phyloP scores from a whole-genome alignment of 2,888 invertebrate genomes.

The Noctua pronuba region DNA sequence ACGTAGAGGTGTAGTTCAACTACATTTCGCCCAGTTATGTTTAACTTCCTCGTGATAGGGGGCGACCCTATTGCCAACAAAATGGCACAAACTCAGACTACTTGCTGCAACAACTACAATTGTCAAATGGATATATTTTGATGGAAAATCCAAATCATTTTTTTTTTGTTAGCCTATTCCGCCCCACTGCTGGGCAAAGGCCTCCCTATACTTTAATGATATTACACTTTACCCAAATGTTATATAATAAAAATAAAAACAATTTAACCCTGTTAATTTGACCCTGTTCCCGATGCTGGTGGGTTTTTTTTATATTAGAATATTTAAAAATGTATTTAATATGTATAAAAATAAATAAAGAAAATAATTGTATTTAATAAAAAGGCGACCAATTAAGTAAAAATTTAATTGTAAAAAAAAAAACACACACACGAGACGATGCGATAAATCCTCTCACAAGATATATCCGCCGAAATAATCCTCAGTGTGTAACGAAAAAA shows the following conservation, averaged over 20 bases:
- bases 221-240: too few relatives aligned
- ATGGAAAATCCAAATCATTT: neutral
- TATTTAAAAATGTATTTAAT: too few relatives aligned
- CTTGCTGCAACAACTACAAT: too few relatives aligned
- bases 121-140: too few relatives aligned
- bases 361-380: too few relatives aligned
- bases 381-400: too few relatives aligned
- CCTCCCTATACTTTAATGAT: neutral
- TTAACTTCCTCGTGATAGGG: neutral
- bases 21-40: neutral
- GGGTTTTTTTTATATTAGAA: too few relatives aligned
- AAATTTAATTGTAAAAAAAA: neutral
- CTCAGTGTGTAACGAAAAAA: constrained; percentile 59
- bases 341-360: too few relatives aligned
- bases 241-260: too few relatives aligned
- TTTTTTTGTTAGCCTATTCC: neutral
- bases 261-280: too few relatives aligned
- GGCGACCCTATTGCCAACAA: neutral
- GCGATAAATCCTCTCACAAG: neutral
- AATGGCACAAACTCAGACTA: too few relatives aligned
- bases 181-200: neutral
- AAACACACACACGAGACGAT: neutral
- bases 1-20: neutral
- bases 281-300: too few relatives aligned
- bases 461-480: neutral